Base-by-base conservation (phyloP, 2,797 vertebrate species). In the Coendou prehensilis region DNA sequence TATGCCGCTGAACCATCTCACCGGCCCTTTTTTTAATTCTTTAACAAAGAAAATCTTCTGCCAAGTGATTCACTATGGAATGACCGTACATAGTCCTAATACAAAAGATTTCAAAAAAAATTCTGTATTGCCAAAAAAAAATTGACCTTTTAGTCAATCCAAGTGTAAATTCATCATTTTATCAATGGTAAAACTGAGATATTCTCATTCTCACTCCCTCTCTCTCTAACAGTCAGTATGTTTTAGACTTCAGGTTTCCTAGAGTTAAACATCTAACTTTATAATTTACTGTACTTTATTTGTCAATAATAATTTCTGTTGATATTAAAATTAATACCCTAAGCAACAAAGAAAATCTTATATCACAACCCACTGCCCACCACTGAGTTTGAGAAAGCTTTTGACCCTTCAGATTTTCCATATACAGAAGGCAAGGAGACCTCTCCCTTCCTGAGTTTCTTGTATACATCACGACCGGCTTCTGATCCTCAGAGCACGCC, bases 41-140 rank as follows among this genome's bases (percentile, higher is more conserved):
- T 89, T 64, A 89, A 87, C 37, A 75, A 84, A 87, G 33, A 89
- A 87, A 93, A 92, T 50, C 33, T 94, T 82, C 45, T 59, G 57
- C 30, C 89, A 87, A 89, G 15, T 59, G 41, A 87, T 84, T 78
- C 71, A 84, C 1, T 84, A 71, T 54, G 9, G 11, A 95, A 1
- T 63, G 47, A 92, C 41, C 50, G 87, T 69, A 92, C 6, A 56
- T 2, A 90, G 61, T 56, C 20, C 61, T 14, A 78, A 47, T 41
- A 92, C 9, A 82, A 63, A 69, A 61, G 47, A 79, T 56, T 83
- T 91, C 69, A 89, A 79, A 22, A 94, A 93, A 91, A 89, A 94
- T 69, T 76, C 37, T 91, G 20, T n/a, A 2, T 61, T 96, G 37
- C 54, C 71, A 88, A 71, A 93, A 94, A 86, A 8, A n/a, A n/a